These are phyloP conservation scores for Parasteatoda lunata DNA, from an alignment of 2,888 invertebrate species.

Conservation along the genomic window DNA sequence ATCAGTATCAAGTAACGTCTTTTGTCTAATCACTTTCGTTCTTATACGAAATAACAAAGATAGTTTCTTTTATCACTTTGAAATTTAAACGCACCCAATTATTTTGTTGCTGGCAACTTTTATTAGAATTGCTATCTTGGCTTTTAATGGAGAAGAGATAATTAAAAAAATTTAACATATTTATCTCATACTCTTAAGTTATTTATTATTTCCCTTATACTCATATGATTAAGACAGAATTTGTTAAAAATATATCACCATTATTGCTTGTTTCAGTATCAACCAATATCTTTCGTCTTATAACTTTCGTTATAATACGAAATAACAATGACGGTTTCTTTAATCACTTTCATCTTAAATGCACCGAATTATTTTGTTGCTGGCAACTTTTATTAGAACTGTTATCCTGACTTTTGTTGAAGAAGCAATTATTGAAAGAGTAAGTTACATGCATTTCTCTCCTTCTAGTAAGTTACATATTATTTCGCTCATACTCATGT, in stretches of 20 bases:
- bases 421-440: slow-evolving; percentile 8
- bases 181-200: no score
- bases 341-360: no score
- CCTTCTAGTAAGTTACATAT: no score
- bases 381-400: slow-evolving; percentile 9
- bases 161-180: not conserved
- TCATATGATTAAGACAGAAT: not conserved
- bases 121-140: slow-evolving; percentile 10
- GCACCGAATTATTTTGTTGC: not conserved
- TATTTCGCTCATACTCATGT: not conserved
- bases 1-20: no score
- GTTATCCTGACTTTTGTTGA: not conserved
- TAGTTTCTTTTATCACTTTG: no score
- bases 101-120: not conserved
- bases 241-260: no score
- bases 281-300: no score
- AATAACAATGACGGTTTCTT: no score
- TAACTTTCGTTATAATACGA: no score
- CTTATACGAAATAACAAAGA: no score
- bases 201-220: not conserved
- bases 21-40: no score
- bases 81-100: not conserved
- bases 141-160: not conserved
- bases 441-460: not conserved
- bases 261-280: no score